These are phyloP conservation scores for Ochotona curzoniae DNA, from an alignment of 2,113 vertebrate genomes.

Conservation along the genomic window DNA sequence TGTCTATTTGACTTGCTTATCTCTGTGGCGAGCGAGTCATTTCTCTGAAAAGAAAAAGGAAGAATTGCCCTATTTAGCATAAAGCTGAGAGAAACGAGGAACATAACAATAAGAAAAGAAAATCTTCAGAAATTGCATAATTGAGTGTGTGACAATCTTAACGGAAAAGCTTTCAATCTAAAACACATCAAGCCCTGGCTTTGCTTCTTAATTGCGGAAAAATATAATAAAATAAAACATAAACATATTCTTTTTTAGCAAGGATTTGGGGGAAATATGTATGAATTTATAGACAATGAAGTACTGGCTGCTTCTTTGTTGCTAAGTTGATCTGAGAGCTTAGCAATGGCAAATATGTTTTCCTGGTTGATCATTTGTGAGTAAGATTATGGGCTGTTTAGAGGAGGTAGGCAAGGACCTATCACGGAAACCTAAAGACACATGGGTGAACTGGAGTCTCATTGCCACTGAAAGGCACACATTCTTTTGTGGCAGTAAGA, in stretches of 20 bases:
- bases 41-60: not conserved
- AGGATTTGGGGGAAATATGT: constrained; percentile 74
- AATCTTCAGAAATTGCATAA: constrained; percentile 55
- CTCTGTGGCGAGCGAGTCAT: not conserved
- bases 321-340: constrained; percentile 77
- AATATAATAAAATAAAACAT: constrained; percentile 68
- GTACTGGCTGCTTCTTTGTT: constrained; percentile 78
- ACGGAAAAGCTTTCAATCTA: constrained; percentile 7
- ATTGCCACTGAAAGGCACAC: not conserved
- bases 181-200: constrained; percentile 51
- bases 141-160: constrained; percentile 55
- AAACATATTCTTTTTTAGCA: constrained; percentile 67
- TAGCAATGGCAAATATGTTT: constrained; percentile 76
- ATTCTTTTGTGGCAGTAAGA: not conserved
- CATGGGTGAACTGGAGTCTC: not conserved
- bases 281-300: constrained; percentile 77
- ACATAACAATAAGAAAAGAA: not conserved
- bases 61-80: not conserved
- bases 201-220: constrained; percentile 70
- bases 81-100: constrained; percentile 58
- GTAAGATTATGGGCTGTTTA: constrained; percentile 62
- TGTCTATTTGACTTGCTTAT: not conserved
- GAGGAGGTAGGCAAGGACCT: constrained; percentile 48
- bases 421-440: not conserved
- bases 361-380: constrained; percentile 67